These are phyloP conservation scores for Brevipalpus yothersi DNA, from an alignment of 1,140 invertebrate genomes.

Conservation along the genomic window DNA sequence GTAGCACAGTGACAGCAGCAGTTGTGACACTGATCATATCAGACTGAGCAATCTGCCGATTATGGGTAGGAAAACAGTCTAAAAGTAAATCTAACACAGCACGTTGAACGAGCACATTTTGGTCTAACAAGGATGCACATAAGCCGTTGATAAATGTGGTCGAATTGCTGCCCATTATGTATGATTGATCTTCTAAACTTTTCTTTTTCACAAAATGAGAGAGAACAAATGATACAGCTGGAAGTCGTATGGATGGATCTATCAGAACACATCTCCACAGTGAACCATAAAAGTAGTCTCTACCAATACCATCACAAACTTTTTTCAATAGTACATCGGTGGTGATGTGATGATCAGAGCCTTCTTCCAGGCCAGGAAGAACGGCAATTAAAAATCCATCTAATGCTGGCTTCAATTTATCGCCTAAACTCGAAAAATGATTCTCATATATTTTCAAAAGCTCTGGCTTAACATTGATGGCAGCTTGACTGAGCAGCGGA, in stretches of 20 bases:
- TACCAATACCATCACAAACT: conserved; percentile 51
- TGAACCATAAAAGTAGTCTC: conserved; percentile 56
- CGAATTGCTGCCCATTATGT: conserved; percentile 60
- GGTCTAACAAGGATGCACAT: conserved; percentile 48
- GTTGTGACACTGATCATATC: conserved; percentile 54
- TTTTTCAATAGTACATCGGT: conserved; percentile 49
- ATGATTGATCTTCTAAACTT: conserved; percentile 55
- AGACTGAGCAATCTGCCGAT: conserved; percentile 38
- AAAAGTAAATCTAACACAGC: conserved; percentile 60
- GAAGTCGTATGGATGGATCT: conserved; percentile 54
- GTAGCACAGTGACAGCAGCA: conserved; percentile 50
- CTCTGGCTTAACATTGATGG: conserved; percentile 63
- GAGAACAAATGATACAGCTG: conserved; percentile 54
- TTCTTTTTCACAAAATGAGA: conserved; percentile 56
- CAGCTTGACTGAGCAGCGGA: conserved; percentile 62
- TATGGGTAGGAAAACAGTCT: conserved; percentile 62
- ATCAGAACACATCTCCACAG: conserved; percentile 65
- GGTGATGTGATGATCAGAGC: conserved; percentile 64
- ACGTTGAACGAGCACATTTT: conserved; percentile 56
- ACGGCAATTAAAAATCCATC: conserved; percentile 64
- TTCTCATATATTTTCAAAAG: conserved; percentile 69
- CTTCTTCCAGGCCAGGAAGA: conserved; percentile 65
- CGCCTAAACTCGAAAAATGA: conserved; percentile 63
- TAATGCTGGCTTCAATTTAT: conserved; percentile 49
- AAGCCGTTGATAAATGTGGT: conserved; percentile 53